Evolutionary conservation across 2,113 vertebrate species (phyloP).

Genomic region (Deroptyus accipitrinus): DNA sequence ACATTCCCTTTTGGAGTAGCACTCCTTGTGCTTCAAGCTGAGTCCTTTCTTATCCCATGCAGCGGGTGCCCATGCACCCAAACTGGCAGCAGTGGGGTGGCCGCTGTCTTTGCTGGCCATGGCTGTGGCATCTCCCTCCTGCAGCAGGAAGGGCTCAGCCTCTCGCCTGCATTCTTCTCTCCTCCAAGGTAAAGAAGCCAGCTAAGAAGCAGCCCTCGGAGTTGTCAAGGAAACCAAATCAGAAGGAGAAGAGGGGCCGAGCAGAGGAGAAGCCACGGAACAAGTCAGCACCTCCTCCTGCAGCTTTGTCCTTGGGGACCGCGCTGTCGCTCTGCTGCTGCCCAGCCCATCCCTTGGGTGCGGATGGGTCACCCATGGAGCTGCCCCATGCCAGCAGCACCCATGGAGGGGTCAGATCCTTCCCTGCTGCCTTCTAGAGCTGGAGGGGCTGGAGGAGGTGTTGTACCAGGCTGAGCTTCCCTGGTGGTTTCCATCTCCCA

Average conservation of each 20-base stretch:
- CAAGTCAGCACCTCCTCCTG: constrained; percentile 72
- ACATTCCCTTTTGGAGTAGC: not conserved
- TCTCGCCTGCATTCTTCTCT: constrained; percentile 27
- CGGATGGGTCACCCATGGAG: not conserved
- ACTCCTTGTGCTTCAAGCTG: fast-evolving
- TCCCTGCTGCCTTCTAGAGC: not conserved
- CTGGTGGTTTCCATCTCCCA: not conserved
- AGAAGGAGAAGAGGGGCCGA: constrained; percentile 86
- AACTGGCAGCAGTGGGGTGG: too few relatives aligned
- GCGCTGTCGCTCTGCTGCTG: not conserved
- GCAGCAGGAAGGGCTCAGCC: not conserved
- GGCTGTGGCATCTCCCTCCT: fast-evolving
- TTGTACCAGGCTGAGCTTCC: not conserved
- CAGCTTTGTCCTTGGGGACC: not conserved
- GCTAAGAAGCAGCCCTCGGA: constrained; percentile 79
- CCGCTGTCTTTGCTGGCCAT: fast-evolving
- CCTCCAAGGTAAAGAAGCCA: constrained; percentile 81
- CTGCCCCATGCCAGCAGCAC: not conserved
- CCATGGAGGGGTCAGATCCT: not conserved
- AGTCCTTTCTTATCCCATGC: fast-evolving
- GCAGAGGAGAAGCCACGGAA: constrained; percentile 84
- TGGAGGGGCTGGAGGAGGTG: not conserved
- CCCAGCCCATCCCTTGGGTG: fast-evolving
- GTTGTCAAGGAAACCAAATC: constrained; percentile 79
- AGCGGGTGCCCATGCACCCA: not conserved